Conservation (phyloP, 2,113 vertebrate species). For the Tragelaphus strepsiceros region DNA sequence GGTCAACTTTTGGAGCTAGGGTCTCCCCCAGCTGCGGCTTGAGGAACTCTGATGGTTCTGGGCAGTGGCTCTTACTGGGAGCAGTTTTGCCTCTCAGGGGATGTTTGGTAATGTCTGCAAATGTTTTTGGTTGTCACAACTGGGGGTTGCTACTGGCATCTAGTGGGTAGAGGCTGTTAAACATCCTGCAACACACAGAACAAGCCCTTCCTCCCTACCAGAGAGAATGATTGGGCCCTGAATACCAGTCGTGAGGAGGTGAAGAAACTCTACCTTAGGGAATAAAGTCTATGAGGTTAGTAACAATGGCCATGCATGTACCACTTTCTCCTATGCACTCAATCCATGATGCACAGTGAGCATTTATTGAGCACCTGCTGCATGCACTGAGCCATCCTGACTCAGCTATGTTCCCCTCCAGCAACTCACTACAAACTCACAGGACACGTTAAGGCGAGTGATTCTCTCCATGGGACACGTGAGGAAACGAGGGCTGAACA, state of each 20-base stretch:
- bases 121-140: neutral
- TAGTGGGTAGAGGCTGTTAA: neutral
- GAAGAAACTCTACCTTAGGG: neutral
- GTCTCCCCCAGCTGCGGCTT: neutral
- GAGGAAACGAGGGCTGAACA: rapidly evolving
- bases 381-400: rapidly evolving
- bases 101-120: neutral
- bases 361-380: neutral
- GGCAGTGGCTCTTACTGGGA: neutral
- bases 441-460: rapidly evolving
- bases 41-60: neutral
- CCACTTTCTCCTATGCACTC: neutral
- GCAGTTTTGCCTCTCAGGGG: neutral
- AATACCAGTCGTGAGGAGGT: rapidly evolving
- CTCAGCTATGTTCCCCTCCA: neutral
- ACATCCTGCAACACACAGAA: rapidly evolving
- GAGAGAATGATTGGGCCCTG: rapidly evolving
- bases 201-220: rapidly evolving
- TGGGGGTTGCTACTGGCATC: neutral
- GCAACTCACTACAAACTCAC: no score
- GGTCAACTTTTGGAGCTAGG: neutral
- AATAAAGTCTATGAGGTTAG: rapidly evolving
- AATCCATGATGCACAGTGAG: rapidly evolving
- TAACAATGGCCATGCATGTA: rapidly evolving
- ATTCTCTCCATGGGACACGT: neutral